phyloP scores from a whole-genome alignment of 30 jellyfish, hydroid and myxozoan genomes.

The Pelagia noctiluca region DNA sequence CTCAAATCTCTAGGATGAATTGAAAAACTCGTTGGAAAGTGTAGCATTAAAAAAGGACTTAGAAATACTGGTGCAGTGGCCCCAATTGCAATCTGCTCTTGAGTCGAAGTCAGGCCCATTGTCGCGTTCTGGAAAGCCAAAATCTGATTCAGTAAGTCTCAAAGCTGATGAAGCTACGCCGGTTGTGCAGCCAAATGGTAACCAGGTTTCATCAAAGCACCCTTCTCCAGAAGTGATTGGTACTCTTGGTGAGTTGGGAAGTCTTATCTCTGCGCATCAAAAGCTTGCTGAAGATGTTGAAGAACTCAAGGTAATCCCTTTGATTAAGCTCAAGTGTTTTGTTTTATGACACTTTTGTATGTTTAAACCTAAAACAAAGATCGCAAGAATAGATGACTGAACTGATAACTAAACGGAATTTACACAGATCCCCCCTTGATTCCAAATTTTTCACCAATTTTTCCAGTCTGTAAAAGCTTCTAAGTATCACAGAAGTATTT shows the following conservation, averaged over 20 bases:
- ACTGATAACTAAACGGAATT: too few species aligned
- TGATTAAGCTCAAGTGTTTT: too few species aligned
- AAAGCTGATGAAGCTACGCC: not conserved
- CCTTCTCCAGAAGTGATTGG: conserved; percentile 20
- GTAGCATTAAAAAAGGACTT: conserved; percentile 43
- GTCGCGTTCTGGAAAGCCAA: not conserved
- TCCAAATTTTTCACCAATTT: too few species aligned
- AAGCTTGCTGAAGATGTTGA: conserved; percentile 58
- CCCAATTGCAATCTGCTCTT: conserved; percentile 55
- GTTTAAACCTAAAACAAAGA: too few species aligned
- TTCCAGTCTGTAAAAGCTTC: too few species aligned
- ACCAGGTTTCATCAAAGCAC: not conserved
- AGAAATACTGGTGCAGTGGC: conserved; percentile 53
- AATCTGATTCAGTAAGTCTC: not conserved
- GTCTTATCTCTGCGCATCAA: conserved; percentile 26
- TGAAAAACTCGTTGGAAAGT: not conserved
- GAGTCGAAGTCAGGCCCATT: conserved; percentile 20
- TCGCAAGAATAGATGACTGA: too few species aligned
- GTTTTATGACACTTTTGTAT: too few species aligned
- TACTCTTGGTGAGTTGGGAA: conserved; percentile 46
- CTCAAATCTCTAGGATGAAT: conserved; percentile 3
- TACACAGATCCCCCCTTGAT: too few species aligned
- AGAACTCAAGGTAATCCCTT: conserved; percentile 43
- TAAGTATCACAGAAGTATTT: too few species aligned
- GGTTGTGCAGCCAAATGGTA: not conserved